Conservation (phyloP, 2,113 vertebrate genomes). For the Galeopterus variegatus region DNA sequence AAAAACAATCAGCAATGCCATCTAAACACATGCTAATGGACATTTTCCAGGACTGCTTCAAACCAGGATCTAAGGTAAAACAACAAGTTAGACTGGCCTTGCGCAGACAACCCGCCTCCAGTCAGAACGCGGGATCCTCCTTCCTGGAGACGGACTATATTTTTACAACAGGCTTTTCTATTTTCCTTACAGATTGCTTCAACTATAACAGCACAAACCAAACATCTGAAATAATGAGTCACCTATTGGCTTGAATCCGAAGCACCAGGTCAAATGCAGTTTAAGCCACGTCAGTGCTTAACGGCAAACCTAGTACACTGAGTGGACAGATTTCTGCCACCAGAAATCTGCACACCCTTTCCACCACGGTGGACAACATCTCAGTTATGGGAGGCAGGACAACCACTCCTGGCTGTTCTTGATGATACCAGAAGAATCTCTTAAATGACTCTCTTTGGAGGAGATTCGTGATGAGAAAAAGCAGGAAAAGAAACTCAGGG, state of each 20-base stretch:
- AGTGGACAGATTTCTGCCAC: conserved; percentile 4
- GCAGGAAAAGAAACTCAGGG: not conserved
- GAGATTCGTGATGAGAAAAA: not conserved
- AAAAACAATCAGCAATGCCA: not conserved
- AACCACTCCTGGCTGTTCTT: not conserved
- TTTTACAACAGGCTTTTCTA: conserved; percentile 69
- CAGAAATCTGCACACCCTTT: not conserved
- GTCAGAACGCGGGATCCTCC: conserved; percentile 66
- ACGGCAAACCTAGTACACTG: not conserved
- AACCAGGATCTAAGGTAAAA: conserved; percentile 34
- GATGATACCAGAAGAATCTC: not conserved
- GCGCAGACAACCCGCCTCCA: not conserved
- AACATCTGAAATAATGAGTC: conserved; percentile 79
- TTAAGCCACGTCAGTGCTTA: conserved; percentile 64
- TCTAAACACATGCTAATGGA: not conserved
- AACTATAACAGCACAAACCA: conserved; percentile 67
- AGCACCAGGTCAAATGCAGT: conserved; percentile 75
- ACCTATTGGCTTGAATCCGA: conserved; percentile 68
- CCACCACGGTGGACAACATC: not conserved
- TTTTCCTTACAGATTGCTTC: conserved; percentile 78
- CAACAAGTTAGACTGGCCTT: not conserved
- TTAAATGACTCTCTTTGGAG: not conserved
- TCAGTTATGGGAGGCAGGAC: not conserved
- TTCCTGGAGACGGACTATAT: conserved; percentile 66
- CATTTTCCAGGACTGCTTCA: conserved; percentile 10